Evolutionary conservation across 2,113 vertebrate species (phyloP).

Genomic region (Leptocoma aspasia): DNA sequence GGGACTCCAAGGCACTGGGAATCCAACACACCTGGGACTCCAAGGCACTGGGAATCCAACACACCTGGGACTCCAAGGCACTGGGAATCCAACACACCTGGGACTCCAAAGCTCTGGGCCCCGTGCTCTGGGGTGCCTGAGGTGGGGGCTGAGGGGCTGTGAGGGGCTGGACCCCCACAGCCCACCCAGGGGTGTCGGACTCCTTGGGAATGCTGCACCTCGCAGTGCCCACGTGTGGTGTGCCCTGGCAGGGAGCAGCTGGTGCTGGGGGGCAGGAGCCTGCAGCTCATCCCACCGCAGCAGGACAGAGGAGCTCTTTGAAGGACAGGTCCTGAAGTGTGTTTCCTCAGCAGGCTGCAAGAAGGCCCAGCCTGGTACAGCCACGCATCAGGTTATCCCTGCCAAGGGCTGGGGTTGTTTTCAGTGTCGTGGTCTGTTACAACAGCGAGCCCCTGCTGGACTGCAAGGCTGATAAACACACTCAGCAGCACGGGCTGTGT

Average conservation of each 20-base stretch:
- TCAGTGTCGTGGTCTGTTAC: neutral
- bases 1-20: neutral
- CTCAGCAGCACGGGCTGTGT: neutral
- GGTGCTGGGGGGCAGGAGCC: neutral
- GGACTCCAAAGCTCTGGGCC: neutral
- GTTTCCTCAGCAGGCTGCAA: neutral
- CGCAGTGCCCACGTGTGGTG: rapidly evolving
- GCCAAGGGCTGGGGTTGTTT: neutral
- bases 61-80: neutral
- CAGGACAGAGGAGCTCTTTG: neutral
- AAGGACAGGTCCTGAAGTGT: neutral
- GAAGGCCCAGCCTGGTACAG: neutral
- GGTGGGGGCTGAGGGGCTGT: neutral
- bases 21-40: neutral
- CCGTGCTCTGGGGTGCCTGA: neutral
- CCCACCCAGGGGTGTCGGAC: neutral
- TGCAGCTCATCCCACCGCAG: neutral
- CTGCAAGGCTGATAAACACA: neutral
- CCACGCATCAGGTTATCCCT: neutral
- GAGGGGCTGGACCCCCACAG: neutral
- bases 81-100: neutral
- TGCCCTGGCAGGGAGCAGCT: neutral
- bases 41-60: too few relatives aligned
- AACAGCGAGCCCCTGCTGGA: neutral
- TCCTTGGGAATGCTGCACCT: neutral